phyloP scores from a whole-genome alignment of 2,797 vertebrate genomes.

The Rousettus madagascariensis region DNA sequence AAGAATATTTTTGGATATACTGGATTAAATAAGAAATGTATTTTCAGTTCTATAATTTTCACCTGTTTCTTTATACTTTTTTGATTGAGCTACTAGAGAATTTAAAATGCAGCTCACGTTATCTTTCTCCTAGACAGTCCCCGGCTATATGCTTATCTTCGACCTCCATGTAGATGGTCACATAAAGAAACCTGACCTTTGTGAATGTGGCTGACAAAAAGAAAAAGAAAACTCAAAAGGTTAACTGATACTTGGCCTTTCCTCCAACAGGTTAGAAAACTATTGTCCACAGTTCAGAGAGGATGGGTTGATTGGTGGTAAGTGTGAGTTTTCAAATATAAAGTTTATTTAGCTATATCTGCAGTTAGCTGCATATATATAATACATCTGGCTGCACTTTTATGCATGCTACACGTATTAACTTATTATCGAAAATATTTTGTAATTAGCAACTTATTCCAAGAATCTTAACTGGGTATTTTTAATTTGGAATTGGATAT shows the following conservation, averaged over 20 bases:
- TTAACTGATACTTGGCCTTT: not conserved
- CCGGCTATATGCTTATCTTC: not conserved
- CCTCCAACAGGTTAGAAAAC: not conserved
- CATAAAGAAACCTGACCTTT: not conserved
- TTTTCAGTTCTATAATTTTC: constrained; percentile 10
- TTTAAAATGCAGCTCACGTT: not conserved
- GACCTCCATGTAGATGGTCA: not conserved
- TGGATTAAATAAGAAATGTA: not conserved
- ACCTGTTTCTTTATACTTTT: constrained; percentile 8
- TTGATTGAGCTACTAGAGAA: not conserved
- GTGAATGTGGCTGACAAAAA: not conserved
- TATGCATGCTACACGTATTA: not conserved
- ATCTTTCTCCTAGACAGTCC: not conserved
- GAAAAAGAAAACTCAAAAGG: not conserved
- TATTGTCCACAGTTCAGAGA: not conserved
- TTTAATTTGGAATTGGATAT: not conserved
- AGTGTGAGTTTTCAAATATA: not conserved
- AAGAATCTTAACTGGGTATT: not conserved
- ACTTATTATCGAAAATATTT: not conserved
- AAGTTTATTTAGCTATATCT: not conserved
- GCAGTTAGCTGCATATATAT: not conserved
- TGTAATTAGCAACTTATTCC: not conserved
- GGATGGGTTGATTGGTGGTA: not conserved
- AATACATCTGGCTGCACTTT: not conserved
- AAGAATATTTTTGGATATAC: constrained; percentile 2